Evolutionary conservation across 2,888 invertebrate species (phyloP), one percentile per base, ranked within the genome.

Genomic region (Ophion ventricosus): DNA sequence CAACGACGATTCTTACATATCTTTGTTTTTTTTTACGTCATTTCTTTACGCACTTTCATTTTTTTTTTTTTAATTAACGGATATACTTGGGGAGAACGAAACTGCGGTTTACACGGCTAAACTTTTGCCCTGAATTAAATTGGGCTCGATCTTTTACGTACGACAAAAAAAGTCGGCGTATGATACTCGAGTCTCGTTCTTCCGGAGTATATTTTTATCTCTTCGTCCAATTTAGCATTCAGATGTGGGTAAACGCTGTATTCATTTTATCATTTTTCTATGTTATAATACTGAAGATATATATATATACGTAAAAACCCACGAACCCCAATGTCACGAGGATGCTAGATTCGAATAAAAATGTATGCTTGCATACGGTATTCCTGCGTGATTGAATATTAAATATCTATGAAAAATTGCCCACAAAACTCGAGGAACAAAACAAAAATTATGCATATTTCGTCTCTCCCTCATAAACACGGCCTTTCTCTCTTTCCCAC

Each of bases 1-100:
- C 56, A 74, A 29, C 26, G 14, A 59, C 66, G 80, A 87, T 83
- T 83, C 82, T 82, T 79, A 80, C 57, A 63, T 35, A 63, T 49
- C 29, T 35, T 64, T 14, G 11, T 78, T 64, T 59, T 23, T 64
- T 67, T 23, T 11, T 1, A 14, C 2, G 49, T 59, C 14, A 14
- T 49, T 17, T 17, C 49, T 54, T 67, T 5, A 35, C 26, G 10
- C 23, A n/a, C 40, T 20, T 73, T n/a, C n/a, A 11, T 26, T 69
- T 4, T 26, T 49, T 26, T 67, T 67, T 43, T 25, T 1, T 17
- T 11, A 14, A 7, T 57, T 11, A 43, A 67, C n/a, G 40, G 17
- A n/a, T 64, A 17, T n/a, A 35, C n/a, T 8, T 4, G 35, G 8
- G 7, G 4, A 7, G 57, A 57, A 57, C 20, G 23, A 23, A 49